A percentile compares a stretch with the other conserved stretches of the same genome.
phyloP scores from a whole-genome alignment of 1,140 invertebrate genomes.

The Araneus ventricosus region DNA sequence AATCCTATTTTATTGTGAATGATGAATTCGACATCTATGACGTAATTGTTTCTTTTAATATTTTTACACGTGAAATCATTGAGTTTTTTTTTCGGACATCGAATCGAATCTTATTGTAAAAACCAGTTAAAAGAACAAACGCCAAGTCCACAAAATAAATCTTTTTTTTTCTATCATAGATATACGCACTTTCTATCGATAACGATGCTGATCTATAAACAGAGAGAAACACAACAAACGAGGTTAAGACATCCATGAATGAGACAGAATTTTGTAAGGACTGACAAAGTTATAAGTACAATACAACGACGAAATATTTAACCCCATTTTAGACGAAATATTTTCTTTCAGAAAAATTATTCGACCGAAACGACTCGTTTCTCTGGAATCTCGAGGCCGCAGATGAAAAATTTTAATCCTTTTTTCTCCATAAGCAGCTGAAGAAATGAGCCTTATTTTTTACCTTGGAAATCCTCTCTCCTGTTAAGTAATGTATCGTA shows the following conservation, averaged over 20 bases:
- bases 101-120: neutral
- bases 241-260: neutral
- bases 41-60: too few species aligned
- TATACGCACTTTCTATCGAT: neutral
- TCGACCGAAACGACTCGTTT: constrained; percentile 38
- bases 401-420: constrained; percentile 31
- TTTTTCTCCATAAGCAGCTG: neutral
- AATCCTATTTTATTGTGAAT: too few species aligned
- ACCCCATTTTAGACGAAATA: constrained; percentile 17
- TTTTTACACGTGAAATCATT: too few species aligned
- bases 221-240: neutral
- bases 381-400: constrained; percentile 33
- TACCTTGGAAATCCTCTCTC: neutral
- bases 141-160: too few species aligned
- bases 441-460: neutral
- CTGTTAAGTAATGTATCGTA: neutral
- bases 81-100: too few species aligned
- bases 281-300: neutral
- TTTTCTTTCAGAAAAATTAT: constrained; percentile 38
- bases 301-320: constrained; percentile 39
- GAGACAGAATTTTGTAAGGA: neutral
- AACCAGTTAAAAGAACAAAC: neutral
- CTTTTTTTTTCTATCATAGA: too few species aligned
- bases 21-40: too few species aligned
- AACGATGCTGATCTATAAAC: neutral